These are phyloP conservation scores for Cistogaster globosa DNA, from an alignment of 2,888 invertebrate genomes.

Conservation along the genomic window DNA sequence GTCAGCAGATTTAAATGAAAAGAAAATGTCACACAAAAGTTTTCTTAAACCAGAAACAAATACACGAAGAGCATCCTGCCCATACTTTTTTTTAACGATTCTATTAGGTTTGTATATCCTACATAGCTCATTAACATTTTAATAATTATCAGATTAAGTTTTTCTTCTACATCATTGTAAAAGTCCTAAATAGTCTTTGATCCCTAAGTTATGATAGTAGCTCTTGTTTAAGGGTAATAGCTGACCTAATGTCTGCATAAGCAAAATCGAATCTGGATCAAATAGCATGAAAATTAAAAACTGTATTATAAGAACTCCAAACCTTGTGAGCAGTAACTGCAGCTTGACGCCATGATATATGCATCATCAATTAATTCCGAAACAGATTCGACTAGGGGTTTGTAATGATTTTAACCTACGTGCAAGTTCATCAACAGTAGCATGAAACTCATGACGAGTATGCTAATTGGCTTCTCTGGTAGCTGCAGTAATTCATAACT, in stretches of 20 bases:
- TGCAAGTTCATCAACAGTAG: slow-evolving; percentile 14
- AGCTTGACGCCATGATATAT: not conserved
- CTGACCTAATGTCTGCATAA: not conserved
- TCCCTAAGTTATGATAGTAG: no score
- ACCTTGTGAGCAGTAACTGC: not conserved
- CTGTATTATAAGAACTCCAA: not conserved
- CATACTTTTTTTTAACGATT: not conserved
- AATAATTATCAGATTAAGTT: not conserved
- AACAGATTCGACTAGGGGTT: not conserved
- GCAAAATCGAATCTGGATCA: not conserved
- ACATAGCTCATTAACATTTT: not conserved
- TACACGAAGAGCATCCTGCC: not conserved
- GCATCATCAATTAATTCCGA: slow-evolving; percentile 4
- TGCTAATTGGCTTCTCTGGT: slow-evolving; percentile 10
- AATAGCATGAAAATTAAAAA: not conserved
- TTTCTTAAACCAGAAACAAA: no score
- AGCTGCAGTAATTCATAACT: slow-evolving; percentile 8
- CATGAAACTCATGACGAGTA: slow-evolving; percentile 16
- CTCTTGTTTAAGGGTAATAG: not conserved
- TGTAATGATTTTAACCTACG: slow-evolving; percentile 17
- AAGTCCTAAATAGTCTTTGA: not conserved
- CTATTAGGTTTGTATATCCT: not conserved
- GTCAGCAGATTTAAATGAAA: slow-evolving; percentile 1
- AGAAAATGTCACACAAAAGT: slow-evolving; percentile 2
- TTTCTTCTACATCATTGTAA: not conserved